These are phyloP conservation scores for Bradypodion ventrale DNA, from an alignment of 2,797 vertebrate species.

Conservation along the genomic window DNA sequence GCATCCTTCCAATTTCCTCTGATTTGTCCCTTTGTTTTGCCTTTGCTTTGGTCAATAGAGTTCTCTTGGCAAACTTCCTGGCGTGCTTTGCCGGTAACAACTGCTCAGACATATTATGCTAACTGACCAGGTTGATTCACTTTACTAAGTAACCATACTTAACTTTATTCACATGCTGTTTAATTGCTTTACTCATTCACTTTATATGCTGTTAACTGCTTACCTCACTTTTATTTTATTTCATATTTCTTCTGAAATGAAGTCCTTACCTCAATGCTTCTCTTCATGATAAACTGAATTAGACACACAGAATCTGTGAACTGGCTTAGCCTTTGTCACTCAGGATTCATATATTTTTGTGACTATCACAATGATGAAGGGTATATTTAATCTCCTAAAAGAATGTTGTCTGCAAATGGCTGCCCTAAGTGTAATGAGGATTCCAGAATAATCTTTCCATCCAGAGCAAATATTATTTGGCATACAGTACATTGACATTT, in stretches of 20 bases:
- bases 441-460: no score
- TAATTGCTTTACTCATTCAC: no score
- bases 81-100: no score
- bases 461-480: no score
- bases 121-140: background rate
- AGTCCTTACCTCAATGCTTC: background rate
- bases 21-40: no score
- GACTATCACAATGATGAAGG: conserved; percentile 32
- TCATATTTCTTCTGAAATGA: background rate
- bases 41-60: no score
- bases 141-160: no score
- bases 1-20: no score
- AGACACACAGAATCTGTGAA: background rate
- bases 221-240: background rate
- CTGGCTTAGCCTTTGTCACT: conserved; percentile 12
- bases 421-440: conserved; percentile 47
- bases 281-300: background rate
- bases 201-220: background rate
- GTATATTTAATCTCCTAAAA: conserved; percentile 60
- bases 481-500: no score
- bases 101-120: background rate
- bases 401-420: conserved; percentile 35
- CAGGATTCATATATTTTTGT: background rate
- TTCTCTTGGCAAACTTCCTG: no score
- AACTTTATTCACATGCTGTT: no score